These are phyloP conservation scores for Aptenodytes forsteri DNA, from an alignment of 2,113 vertebrate species.

Conservation along the genomic window DNA sequence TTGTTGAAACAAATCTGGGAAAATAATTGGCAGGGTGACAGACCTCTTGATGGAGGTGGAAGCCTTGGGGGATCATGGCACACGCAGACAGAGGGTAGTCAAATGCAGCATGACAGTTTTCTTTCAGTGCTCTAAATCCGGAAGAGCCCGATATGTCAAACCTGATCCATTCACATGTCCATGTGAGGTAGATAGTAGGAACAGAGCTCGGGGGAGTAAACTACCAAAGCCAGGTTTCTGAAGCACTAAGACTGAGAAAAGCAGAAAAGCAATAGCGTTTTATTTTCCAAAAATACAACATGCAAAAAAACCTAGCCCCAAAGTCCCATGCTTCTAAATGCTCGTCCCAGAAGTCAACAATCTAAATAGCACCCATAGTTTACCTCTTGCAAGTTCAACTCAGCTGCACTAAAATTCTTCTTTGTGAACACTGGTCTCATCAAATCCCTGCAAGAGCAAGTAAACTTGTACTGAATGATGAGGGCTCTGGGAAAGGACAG, in stretches of 20 bases:
- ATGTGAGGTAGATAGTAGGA: neutral
- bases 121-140: neutral
- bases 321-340: neutral
- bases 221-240: neutral
- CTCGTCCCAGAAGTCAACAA: neutral
- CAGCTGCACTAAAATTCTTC: neutral
- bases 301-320: neutral
- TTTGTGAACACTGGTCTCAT: neutral
- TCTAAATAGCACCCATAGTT: neutral
- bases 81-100: neutral
- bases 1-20: neutral
- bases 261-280: neutral
- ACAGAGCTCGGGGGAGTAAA: neutral
- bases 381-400: neutral
- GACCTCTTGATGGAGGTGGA: neutral
- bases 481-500: neutral
- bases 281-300: neutral
- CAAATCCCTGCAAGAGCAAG: neutral
- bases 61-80: neutral
- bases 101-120: neutral
- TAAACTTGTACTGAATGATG: neutral
- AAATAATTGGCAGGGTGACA: neutral
- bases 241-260: neutral
- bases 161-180: neutral
- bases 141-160: slow-evolving; percentile 8